phyloP scores from a whole-genome alignment of 2,888 invertebrate genomes.

The Andrena praecox region DNA sequence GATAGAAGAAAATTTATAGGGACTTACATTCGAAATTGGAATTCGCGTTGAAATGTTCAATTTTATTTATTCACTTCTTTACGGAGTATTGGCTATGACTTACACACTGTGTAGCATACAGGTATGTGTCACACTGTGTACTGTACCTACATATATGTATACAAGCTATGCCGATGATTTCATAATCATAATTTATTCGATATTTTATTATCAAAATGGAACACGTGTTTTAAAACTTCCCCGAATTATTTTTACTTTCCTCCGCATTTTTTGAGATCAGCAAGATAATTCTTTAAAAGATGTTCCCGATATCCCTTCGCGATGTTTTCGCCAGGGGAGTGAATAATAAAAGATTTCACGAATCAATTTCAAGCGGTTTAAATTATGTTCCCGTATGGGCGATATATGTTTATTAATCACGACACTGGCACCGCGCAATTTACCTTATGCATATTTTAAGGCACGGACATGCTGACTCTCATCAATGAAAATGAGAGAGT shows the following conservation, averaged over 20 bases:
- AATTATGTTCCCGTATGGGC: background rate
- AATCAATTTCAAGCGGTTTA: constrained; percentile 27
- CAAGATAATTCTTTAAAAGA: constrained; percentile 11
- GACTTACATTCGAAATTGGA: too few relatives aligned
- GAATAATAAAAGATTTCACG: constrained; percentile 15
- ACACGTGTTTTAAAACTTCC: background rate
- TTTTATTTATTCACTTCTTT: too few relatives aligned
- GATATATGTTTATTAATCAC: constrained; percentile 30
- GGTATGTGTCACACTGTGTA: too few relatives aligned
- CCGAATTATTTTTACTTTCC: background rate
- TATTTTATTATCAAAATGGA: background rate
- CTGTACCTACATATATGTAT: too few relatives aligned
- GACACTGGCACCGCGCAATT: constrained; percentile 22
- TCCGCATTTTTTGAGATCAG: background rate
- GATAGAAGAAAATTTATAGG: background rate
- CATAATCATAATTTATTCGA: background rate
- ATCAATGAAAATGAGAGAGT: constrained; percentile 20
- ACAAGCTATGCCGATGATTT: too few relatives aligned
- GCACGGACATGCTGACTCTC: background rate
- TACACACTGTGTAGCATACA: too few relatives aligned
- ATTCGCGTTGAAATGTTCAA: too few relatives aligned
- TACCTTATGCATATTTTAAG: constrained; percentile 13
- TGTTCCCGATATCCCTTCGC: background rate
- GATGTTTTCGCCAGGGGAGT: constrained; percentile 5
- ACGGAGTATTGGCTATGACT: too few relatives aligned